Conservation (phyloP, 2,797 vertebrate genomes). For the Rachycentron canadum region DNA sequence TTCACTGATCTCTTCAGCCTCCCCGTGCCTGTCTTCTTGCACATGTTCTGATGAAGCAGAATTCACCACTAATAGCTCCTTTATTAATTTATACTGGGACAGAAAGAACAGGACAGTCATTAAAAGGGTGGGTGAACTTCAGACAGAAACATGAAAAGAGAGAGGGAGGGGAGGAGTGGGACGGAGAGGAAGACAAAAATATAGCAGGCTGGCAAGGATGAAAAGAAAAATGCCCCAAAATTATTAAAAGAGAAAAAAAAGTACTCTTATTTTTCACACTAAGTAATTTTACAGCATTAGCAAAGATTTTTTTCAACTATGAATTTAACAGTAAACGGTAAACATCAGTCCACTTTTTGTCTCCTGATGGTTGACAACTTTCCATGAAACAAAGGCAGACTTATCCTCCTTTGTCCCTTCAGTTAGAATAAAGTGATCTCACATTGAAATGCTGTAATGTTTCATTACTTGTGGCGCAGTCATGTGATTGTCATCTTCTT, state of each 20-base stretch:
- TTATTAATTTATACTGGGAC: slow-evolving; percentile 71
- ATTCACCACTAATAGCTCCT: slow-evolving; percentile 60
- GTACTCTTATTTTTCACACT: neutral
- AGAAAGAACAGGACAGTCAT: slow-evolving; percentile 53
- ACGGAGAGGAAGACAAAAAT: neutral
- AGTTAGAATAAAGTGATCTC: neutral
- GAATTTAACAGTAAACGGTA: no score
- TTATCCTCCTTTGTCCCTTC: neutral
- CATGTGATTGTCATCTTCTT: neutral
- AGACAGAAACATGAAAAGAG: slow-evolving; percentile 15
- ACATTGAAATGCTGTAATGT: neutral
- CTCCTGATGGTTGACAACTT: slow-evolving; percentile 10
- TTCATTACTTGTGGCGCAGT: slow-evolving; percentile 2
- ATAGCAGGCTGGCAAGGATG: slow-evolving; percentile 4
- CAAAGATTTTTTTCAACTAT: neutral
- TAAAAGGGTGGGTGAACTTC: slow-evolving; percentile 42
- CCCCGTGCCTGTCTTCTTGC: slow-evolving; percentile 11
- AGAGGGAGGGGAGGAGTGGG: slow-evolving; percentile 7
- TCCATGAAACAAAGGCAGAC: slow-evolving; percentile 28
- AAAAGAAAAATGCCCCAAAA: neutral
- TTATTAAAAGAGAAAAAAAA: neutral
- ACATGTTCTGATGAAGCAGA: slow-evolving; percentile 54
- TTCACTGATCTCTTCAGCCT: slow-evolving; percentile 19
- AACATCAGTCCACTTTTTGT: neutral
- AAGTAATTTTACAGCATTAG: neutral